These are phyloP conservation scores for Falco rusticolus DNA, from an alignment of 2,797 vertebrate species.

Conservation along the genomic window DNA sequence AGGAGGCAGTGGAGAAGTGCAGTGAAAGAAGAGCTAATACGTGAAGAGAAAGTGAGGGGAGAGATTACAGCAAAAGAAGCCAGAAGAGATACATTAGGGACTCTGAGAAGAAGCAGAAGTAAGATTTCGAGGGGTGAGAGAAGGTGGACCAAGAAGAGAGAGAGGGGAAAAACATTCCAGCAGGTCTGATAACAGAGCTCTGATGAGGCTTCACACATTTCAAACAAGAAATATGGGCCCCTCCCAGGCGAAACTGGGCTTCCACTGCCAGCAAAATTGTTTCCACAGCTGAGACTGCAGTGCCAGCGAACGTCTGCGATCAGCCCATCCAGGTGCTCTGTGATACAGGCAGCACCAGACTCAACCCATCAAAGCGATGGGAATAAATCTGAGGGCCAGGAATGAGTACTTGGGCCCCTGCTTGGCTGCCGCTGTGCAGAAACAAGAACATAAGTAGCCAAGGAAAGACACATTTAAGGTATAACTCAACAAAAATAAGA, in stretches of 20 bases:
- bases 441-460: background rate
- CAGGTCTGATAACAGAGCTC: background rate
- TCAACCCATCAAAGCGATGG: background rate
- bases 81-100: background rate
- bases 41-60: background rate
- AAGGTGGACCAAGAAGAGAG: background rate
- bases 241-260: background rate
- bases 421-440: slow-evolving; percentile 29
- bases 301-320: background rate
- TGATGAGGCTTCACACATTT: slow-evolving; percentile 24
- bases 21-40: background rate
- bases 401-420: slow-evolving; percentile 46
- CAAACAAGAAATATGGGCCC: background rate
- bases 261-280: slow-evolving; percentile 58
- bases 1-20: background rate
- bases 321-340: slow-evolving; percentile 49
- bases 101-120: slow-evolving; percentile 23
- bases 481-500: slow-evolving; percentile 65
- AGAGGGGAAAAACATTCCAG: background rate
- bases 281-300: slow-evolving; percentile 51
- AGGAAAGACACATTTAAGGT: slow-evolving; percentile 43
- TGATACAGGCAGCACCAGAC: slow-evolving; percentile 55
- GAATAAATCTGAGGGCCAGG: slow-evolving; percentile 57
- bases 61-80: background rate
- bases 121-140: background rate